Evolutionary conservation across 1,140 invertebrate species (phyloP).

Genomic region (Drosophila tropicalis): DNA sequence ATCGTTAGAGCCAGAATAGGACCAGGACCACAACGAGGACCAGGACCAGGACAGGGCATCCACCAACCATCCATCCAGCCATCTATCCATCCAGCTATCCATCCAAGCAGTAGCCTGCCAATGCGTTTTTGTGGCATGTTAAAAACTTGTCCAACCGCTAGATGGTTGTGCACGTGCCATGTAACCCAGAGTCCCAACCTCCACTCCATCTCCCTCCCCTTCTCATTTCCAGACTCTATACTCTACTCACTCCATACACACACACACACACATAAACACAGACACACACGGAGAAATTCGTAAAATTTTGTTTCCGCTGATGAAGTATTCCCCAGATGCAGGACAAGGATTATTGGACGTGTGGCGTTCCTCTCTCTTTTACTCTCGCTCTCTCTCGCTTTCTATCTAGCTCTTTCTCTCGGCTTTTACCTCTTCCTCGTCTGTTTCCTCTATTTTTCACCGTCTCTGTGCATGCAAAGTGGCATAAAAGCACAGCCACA

Average conservation of each 20-base stretch:
- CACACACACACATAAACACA: slow-evolving; percentile 19
- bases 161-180: slow-evolving; percentile 75
- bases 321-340: slow-evolving; percentile 79
- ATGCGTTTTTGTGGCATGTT: slow-evolving; percentile 78
- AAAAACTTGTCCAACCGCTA: slow-evolving; percentile 72
- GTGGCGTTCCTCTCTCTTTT: slow-evolving; percentile 38
- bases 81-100: slow-evolving; percentile 15
- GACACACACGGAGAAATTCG: slow-evolving; percentile 63
- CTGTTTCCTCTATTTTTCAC: slow-evolving; percentile 4
- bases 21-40: background rate
- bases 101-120: slow-evolving; percentile 46
- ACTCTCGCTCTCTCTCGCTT: slow-evolving; percentile 4
- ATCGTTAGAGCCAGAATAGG: slow-evolving; percentile 52
- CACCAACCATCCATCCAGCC: slow-evolving; percentile 17
- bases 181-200: slow-evolving; percentile 30
- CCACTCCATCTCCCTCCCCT: background rate
- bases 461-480: slow-evolving; percentile 69
- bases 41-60: slow-evolving; percentile 26
- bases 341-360: slow-evolving; percentile 82
- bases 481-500: slow-evolving; percentile 78
- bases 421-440: background rate
- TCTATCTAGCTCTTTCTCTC: background rate
- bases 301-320: slow-evolving; percentile 81
- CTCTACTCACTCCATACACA: slow-evolving; percentile 14
- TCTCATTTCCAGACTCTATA: background rate